Evolutionary conservation across 2,888 invertebrate genomes (phyloP).

Genomic region (Megamerina dolium): DNA sequence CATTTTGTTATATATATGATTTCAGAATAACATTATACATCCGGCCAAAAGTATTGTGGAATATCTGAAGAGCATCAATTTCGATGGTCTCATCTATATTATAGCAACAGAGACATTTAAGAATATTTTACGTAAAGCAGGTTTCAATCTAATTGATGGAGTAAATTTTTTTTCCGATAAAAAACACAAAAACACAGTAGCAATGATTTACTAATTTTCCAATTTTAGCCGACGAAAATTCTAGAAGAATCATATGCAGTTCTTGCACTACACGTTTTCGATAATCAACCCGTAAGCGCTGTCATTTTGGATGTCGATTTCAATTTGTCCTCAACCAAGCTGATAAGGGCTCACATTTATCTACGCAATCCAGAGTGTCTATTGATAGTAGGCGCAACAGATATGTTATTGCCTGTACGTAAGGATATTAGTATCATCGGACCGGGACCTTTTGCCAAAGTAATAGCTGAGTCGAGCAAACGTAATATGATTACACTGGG

Average conservation of each 20-base stretch:
- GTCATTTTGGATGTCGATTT: slow-evolving; percentile 51
- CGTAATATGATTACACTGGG: slow-evolving; percentile 43
- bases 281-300: slow-evolving; percentile 47
- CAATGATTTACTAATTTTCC: neutral
- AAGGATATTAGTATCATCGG: slow-evolving; percentile 44
- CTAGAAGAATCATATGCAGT: slow-evolving; percentile 30
- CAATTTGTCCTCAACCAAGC: slow-evolving; percentile 46
- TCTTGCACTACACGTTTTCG: slow-evolving; percentile 28
- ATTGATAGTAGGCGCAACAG: slow-evolving; percentile 48
- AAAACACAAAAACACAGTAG: neutral
- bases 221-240: slow-evolving; percentile 30
- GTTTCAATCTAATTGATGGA: slow-evolving; percentile 46
- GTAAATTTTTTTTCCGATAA: slow-evolving; percentile 26
- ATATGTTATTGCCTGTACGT: slow-evolving; percentile 42
- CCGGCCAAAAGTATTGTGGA: slow-evolving; percentile 48
- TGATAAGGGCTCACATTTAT: slow-evolving; percentile 49
- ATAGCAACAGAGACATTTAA: slow-evolving; percentile 45
- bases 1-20: neutral
- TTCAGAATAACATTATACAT: slow-evolving; percentile 37
- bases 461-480: slow-evolving; percentile 43
- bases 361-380: slow-evolving; percentile 49
- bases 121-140: slow-evolving; percentile 43
- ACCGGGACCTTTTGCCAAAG: slow-evolving; percentile 44
- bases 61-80: slow-evolving; percentile 51
- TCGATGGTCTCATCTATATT: slow-evolving; percentile 50